Evolutionary conservation across 2,797 vertebrate genomes (phyloP).

Genomic region (Cyprinodon diabolis): DNA sequence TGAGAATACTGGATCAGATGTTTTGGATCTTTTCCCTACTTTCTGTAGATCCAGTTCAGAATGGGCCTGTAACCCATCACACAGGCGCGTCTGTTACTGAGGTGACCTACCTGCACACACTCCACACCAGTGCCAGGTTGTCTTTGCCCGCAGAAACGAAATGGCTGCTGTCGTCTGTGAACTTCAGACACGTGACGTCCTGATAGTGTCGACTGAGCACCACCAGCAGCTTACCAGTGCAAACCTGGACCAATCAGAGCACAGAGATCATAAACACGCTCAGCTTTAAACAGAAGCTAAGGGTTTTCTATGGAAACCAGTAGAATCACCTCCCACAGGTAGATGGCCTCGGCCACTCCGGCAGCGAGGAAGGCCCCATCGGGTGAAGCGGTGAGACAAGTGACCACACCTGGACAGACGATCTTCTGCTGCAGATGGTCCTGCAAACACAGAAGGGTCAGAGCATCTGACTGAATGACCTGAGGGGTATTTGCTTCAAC

Average conservation of each 20-base stretch:
- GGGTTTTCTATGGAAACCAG: not conserved
- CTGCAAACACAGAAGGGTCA: constrained; percentile 63
- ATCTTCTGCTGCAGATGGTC: constrained; percentile 98
- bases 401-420: constrained; percentile 91
- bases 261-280: not conserved
- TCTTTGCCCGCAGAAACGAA: constrained; percentile 94
- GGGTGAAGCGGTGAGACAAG: constrained; percentile 87
- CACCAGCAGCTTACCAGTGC: constrained; percentile 88
- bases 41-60: too few species aligned
- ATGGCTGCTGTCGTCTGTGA: constrained; percentile 94
- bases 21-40: too few species aligned
- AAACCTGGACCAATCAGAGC: constrained; percentile 44
- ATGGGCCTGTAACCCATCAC: too few species aligned
- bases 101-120: constrained; percentile 84
- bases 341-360: constrained; percentile 88
- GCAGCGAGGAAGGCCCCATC: constrained; percentile 89
- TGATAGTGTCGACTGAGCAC: constrained; percentile 94
- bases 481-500: too few species aligned
- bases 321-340: constrained; percentile 92
- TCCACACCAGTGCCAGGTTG: constrained; percentile 92
- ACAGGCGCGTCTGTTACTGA: not conserved
- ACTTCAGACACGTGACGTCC: constrained; percentile 90
- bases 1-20: too few species aligned
- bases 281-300: not conserved
- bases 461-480: too few species aligned